Evolutionary conservation across 2,113 vertebrate genomes (phyloP).

Genomic region (Labrus mixtus): DNA sequence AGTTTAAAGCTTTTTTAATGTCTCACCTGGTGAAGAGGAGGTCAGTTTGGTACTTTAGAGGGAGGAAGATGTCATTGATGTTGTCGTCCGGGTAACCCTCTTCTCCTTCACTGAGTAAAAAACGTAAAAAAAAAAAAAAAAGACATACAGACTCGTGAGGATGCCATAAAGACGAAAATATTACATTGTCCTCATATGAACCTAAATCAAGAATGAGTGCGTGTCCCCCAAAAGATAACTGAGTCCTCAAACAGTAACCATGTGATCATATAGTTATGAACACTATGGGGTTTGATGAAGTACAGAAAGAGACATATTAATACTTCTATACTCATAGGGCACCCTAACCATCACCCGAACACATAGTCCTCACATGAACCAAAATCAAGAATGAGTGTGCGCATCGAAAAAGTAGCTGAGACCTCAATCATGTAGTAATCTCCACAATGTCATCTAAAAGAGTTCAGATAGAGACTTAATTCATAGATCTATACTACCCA

Average conservation of each 20-base stretch:
- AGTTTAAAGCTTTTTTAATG: not conserved
- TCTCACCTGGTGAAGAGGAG: conserved; percentile 94
- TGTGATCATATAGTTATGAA: not conserved
- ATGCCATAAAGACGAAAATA: not conserved
- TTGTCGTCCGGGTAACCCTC: conserved; percentile 90
- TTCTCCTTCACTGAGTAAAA: conserved; percentile 87
- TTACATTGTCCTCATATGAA: not conserved
- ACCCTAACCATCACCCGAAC: not conserved
- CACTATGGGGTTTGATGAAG: not conserved
- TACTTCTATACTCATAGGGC: not conserved
- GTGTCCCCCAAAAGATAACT: too few relatives aligned
- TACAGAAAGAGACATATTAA: not conserved
- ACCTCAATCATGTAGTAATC: too few relatives aligned
- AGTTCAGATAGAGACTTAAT: too few relatives aligned
- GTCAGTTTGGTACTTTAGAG: conserved; percentile 90
- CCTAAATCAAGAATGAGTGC: not conserved
- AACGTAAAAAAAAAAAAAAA: not conserved
- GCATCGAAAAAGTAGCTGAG: too few relatives aligned
- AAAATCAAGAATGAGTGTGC: too few relatives aligned
- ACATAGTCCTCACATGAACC: too few relatives aligned
- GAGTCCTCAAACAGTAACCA: not conserved
- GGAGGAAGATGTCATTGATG: conserved; percentile 82
- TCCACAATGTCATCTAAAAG: too few relatives aligned
- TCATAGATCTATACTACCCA: too few relatives aligned
- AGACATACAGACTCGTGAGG: not conserved